Percentiles rank a stretch among this genome's conserved stretches.
Evolutionary conservation across 2,797 vertebrate genomes (phyloP).

Genomic region (Urocyon cinereoargenteus): DNA sequence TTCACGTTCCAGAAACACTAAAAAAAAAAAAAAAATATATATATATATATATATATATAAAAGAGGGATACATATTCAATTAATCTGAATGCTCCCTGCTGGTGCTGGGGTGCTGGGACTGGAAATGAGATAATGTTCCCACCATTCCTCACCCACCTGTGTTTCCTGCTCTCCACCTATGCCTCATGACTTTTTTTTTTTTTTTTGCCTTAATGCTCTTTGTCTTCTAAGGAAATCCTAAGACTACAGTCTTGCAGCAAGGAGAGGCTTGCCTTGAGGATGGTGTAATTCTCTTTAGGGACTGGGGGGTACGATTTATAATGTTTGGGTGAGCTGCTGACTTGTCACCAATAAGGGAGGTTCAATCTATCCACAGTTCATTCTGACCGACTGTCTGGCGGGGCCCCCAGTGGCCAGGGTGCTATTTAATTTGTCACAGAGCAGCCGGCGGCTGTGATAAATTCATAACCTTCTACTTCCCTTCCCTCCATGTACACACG

Average conservation of each 20-base stretch:
- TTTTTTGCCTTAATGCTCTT: neutral
- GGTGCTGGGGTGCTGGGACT: neutral
- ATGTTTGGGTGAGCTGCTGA: neutral
- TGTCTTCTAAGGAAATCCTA: conserved; percentile 35
- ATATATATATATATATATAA: neutral
- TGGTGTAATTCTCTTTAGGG: conserved; percentile 7
- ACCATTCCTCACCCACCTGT: neutral
- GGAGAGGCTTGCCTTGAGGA: neutral
- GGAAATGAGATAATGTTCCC: neutral
- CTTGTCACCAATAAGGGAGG: conserved; percentile 27
- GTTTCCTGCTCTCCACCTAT: neutral
- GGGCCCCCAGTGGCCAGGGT: conserved; percentile 70
- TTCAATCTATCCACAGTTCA: conserved; percentile 51
- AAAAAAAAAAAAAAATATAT: too few relatives aligned
- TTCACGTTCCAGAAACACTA: neutral
- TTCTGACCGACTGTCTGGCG: conserved; percentile 45
- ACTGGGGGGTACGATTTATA: neutral
- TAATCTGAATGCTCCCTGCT: neutral
- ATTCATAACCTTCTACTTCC: conserved; percentile 75
- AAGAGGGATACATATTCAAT: neutral
- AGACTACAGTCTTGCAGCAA: neutral
- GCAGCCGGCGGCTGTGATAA: conserved; percentile 76
- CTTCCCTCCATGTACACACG: conserved; percentile 37
- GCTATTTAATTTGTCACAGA: conserved; percentile 84
- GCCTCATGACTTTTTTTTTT: neutral